phyloP scores from a whole-genome alignment of 2,888 invertebrate genomes.

The Hyppa rectilinea region DNA sequence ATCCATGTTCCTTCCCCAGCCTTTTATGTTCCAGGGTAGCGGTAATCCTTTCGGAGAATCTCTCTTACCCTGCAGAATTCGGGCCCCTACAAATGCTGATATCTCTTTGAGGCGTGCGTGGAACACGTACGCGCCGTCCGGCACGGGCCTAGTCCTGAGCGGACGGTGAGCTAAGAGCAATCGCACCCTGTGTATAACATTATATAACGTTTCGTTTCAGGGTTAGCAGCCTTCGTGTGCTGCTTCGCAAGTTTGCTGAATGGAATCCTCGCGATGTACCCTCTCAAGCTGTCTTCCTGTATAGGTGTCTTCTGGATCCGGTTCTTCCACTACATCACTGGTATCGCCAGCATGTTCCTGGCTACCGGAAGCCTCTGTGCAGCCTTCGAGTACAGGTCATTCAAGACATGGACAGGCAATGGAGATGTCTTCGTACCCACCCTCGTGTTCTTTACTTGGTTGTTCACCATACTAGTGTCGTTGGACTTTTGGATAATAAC shows the following conservation, averaged over 20 bases:
- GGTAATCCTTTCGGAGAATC: too few relatives aligned
- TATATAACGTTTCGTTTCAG: conserved; percentile 65
- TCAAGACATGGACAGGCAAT: conserved; percentile 68
- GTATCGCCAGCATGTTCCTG: conserved; percentile 68
- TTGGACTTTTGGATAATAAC: conserved; percentile 70
- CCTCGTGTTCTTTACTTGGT: conserved; percentile 59
- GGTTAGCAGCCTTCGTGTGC: conserved; percentile 68
- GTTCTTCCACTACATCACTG: conserved; percentile 70
- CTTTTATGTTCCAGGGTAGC: too few relatives aligned
- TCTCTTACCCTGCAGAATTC: too few relatives aligned
- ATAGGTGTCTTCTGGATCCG: conserved; percentile 59
- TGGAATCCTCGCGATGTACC: conserved; percentile 67
- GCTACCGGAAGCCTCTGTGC: conserved; percentile 70
- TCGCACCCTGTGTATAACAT: background rate
- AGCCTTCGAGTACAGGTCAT: conserved; percentile 68
- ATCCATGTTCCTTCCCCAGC: too few relatives aligned
- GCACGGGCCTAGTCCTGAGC: too few relatives aligned
- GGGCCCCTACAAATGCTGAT: too few relatives aligned
- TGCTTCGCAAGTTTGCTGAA: conserved; percentile 67
- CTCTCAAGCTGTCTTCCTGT: conserved; percentile 58
- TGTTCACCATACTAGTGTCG: conserved; percentile 69
- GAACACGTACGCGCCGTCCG: too few relatives aligned
- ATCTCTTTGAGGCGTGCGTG: too few relatives aligned
- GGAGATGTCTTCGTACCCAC: conserved; percentile 52
- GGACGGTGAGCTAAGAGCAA: too few relatives aligned